These are phyloP conservation scores for Asarcornis scutulata DNA, from an alignment of 2,113 vertebrate species.

Conservation along the genomic window DNA sequence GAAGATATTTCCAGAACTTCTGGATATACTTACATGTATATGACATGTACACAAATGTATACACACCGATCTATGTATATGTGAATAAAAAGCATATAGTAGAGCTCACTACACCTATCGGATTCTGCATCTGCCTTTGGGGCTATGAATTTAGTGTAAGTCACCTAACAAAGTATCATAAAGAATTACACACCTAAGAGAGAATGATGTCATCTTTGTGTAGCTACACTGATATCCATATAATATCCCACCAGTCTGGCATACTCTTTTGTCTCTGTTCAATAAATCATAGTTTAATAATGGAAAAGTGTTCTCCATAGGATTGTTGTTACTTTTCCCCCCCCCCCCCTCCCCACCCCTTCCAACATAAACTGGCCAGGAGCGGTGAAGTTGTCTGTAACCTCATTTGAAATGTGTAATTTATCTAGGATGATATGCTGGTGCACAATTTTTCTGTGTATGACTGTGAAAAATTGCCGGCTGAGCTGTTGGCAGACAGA, in stretches of 20 bases:
- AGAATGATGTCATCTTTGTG: background rate
- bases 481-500: slow-evolving; percentile 46
- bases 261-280: background rate
- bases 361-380: background rate
- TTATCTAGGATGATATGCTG: slow-evolving; percentile 39
- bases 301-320: background rate
- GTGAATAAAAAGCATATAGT: background rate
- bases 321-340: background rate
- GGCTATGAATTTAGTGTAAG: background rate
- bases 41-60: background rate
- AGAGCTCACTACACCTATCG: background rate
- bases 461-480: slow-evolving; percentile 58
- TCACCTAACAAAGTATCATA: background rate
- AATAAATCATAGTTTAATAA: background rate
- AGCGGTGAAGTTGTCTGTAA: slow-evolving; percentile 13
- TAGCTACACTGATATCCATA: background rate
- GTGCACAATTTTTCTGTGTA: slow-evolving; percentile 52
- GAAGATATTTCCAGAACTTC: background rate
- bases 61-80: background rate
- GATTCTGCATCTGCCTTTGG: background rate
- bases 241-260: background rate
- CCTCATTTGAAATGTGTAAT: slow-evolving; percentile 54
- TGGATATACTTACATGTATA: background rate
- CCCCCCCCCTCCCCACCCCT: background rate
- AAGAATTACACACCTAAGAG: background rate